phyloP scores from a whole-genome alignment of 2,113 vertebrate species.

The Isurus oxyrinchus region DNA sequence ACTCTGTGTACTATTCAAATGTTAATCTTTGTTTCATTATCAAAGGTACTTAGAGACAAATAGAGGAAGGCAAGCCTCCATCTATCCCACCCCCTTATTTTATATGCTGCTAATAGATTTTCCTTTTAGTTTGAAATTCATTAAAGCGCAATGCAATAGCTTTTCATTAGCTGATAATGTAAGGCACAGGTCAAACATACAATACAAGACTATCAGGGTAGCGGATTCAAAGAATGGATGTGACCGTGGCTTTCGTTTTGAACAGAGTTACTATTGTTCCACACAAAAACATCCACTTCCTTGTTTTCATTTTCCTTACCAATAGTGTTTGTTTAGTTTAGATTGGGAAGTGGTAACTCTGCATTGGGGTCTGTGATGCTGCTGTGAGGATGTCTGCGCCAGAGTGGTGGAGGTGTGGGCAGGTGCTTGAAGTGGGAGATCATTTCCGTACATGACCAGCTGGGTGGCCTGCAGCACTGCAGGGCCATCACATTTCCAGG shows the following conservation, averaged over 20 bases:
- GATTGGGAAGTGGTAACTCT: background rate
- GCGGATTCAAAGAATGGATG: background rate
- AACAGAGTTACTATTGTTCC: background rate
- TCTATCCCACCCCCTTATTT: background rate
- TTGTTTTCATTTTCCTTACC: conserved; percentile 2
- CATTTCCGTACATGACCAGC: background rate
- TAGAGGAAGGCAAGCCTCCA: background rate
- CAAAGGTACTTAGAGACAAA: conserved; percentile 18
- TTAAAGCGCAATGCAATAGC: background rate
- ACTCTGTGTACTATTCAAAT: conserved; percentile 18
- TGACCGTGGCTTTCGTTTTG: background rate
- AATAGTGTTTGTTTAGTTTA: background rate
- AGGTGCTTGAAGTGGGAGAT: background rate
- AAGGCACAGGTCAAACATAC: background rate
- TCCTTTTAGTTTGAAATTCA: conserved; percentile 21
- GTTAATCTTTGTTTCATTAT: conserved; percentile 28
- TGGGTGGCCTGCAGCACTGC: background rate
- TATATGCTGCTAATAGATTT: background rate
- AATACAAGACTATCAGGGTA: background rate
- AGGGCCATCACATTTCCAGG: background rate
- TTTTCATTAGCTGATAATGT: background rate
- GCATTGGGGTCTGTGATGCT: background rate
- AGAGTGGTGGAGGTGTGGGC: background rate
- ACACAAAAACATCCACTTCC: background rate
- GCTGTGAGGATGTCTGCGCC: background rate